Percentiles rank a stretch among this genome's conserved stretches.
These are phyloP conservation scores for Pseudopipra pipra DNA, from an alignment of 2,113 vertebrate species.

Conservation along the genomic window DNA sequence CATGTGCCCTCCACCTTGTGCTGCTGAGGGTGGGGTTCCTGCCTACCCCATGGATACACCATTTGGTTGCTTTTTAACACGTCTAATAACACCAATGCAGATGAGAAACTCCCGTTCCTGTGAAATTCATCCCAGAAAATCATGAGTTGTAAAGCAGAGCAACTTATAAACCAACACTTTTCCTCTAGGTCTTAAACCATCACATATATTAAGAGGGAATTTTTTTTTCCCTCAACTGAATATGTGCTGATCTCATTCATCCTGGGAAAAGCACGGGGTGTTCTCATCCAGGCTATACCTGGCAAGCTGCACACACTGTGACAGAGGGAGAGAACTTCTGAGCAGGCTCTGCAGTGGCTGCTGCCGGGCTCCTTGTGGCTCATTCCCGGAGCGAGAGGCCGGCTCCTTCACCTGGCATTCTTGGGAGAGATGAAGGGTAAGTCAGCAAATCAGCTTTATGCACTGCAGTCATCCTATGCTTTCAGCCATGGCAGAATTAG, in stretches of 20 bases:
- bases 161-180: background rate
- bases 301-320: slow-evolving; percentile 49
- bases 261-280: slow-evolving; percentile 37
- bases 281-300: slow-evolving; percentile 52
- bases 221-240: background rate
- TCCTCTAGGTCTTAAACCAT: background rate
- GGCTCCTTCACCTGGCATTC: slow-evolving; percentile 31
- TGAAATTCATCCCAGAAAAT: background rate
- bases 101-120: background rate
- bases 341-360: slow-evolving; percentile 42
- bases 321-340: slow-evolving; percentile 37
- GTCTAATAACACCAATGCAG: background rate
- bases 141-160: background rate
- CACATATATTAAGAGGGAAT: background rate
- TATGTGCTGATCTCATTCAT: slow-evolving; percentile 69
- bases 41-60: background rate
- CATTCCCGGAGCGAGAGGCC: background rate
- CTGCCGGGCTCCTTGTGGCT: background rate
- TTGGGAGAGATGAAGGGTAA: slow-evolving; percentile 62
- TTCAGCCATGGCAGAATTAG: slow-evolving; percentile 23
- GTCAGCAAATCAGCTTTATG: slow-evolving; percentile 44
- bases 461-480: background rate
- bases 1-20: background rate
- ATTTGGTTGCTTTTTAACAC: background rate
- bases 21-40: background rate